Conservation (phyloP, 2,113 vertebrate species). For the Plotosus lineatus region DNA sequence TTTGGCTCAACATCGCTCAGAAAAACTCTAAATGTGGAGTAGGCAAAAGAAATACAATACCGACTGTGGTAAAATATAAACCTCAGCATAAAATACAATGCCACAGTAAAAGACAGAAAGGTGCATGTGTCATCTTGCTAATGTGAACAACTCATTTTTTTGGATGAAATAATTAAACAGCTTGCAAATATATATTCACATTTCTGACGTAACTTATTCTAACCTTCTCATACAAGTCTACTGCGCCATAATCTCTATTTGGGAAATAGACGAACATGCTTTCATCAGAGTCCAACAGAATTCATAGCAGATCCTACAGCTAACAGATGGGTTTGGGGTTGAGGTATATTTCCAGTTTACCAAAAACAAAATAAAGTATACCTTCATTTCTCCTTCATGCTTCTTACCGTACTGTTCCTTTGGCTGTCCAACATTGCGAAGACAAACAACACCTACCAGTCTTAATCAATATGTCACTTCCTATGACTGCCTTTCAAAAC, state of each 20-base stretch:
- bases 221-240: conserved; percentile 10
- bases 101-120: conserved; percentile 33
- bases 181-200: conserved; percentile 45
- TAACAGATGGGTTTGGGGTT: conserved; percentile 4
- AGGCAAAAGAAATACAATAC: conserved; percentile 31
- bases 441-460: neutral
- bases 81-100: conserved; percentile 15
- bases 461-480: conserved; percentile 18
- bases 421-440: neutral
- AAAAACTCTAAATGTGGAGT: conserved; percentile 6
- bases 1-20: conserved; percentile 49
- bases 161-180: conserved; percentile 37
- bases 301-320: conserved; percentile 4
- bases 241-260: neutral
- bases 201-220: conserved; percentile 32
- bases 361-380: conserved; percentile 7
- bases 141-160: conserved; percentile 19
- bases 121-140: conserved; percentile 4
- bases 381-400: conserved; percentile 7
- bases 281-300: neutral
- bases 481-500: conserved; percentile 21
- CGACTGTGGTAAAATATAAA: conserved; percentile 24
- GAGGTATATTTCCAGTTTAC: conserved; percentile 43
- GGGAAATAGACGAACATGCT: conserved; percentile 12
- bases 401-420: conserved; percentile 2